phyloP scores from a whole-genome alignment of 2,797 vertebrate species.

The Paguma larvata region DNA sequence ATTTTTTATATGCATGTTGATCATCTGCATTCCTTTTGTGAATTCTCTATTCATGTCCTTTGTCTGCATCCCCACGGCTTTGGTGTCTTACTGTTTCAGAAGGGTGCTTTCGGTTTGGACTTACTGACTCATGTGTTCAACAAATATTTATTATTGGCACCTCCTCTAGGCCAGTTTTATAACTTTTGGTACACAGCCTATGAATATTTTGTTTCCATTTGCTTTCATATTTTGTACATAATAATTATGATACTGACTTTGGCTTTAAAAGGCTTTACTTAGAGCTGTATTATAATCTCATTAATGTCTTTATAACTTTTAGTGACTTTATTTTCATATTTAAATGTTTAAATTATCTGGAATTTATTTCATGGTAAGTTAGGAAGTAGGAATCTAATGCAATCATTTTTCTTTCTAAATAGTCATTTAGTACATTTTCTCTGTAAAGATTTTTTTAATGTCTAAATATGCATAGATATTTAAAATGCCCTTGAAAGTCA shows the following conservation, averaged over 20 bases:
- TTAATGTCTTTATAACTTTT: neutral
- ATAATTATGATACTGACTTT: neutral
- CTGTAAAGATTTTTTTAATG: neutral
- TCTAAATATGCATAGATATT: neutral
- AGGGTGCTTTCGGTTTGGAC: neutral
- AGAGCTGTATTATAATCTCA: neutral
- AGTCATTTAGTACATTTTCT: neutral
- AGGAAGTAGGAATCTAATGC: neutral
- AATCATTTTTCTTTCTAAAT: neutral
- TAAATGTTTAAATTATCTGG: neutral
- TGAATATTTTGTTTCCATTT: neutral
- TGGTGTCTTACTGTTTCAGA: neutral
- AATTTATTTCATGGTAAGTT: conserved; percentile 9
- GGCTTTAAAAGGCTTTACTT: neutral
- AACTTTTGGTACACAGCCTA: neutral
- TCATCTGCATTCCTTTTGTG: neutral
- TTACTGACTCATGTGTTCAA: neutral
- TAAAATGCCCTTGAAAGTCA: neutral
- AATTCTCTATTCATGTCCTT: neutral
- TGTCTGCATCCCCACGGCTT: neutral
- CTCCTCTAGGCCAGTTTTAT: neutral
- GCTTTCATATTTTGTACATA: neutral
- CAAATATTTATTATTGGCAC: neutral
- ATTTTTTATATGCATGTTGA: neutral
- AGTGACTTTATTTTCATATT: neutral